Conservation (phyloP, 2,797 vertebrate genomes). For the Gallirallus australis region DNA sequence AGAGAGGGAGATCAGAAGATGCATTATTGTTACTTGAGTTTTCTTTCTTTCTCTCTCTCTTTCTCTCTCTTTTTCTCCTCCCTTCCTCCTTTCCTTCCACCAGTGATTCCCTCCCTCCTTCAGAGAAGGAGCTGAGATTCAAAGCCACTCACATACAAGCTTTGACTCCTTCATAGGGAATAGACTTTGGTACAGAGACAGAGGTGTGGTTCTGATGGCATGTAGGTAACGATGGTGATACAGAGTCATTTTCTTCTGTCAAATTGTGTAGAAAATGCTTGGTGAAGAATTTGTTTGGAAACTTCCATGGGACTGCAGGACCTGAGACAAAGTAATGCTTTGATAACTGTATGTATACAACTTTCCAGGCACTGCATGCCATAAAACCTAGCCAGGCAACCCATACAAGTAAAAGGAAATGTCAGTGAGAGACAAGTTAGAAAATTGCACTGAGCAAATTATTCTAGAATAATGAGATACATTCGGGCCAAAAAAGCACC, state of each 20-base stretch:
- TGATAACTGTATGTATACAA: neutral
- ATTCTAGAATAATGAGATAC: slow-evolving; percentile 14
- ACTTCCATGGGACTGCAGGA: neutral
- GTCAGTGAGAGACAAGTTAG: neutral
- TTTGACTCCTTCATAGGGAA: neutral
- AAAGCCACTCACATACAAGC: neutral
- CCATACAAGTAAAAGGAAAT: slow-evolving; percentile 34
- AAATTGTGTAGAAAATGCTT: neutral
- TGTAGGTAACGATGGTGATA: neutral
- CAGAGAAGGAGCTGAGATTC: neutral
- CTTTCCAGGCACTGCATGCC: neutral
- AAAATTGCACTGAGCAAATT: slow-evolving; percentile 10
- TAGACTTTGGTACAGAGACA: neutral
- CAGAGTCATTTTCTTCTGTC: neutral
- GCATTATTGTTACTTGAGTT: neutral
- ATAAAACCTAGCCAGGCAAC: neutral
- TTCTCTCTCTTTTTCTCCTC: neutral
- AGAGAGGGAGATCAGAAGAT: neutral
- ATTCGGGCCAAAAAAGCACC: neutral
- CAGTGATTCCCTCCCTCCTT: neutral
- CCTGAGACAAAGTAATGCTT: slow-evolving; percentile 28
- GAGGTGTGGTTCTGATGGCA: neutral
- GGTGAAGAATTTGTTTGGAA: slow-evolving; percentile 22
- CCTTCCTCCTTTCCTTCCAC: too few relatives aligned
- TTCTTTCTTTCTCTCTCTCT: neutral